Base-by-base conservation (phyloP, 2,797 vertebrate species). In the Cirrhinus mrigala region DNA sequence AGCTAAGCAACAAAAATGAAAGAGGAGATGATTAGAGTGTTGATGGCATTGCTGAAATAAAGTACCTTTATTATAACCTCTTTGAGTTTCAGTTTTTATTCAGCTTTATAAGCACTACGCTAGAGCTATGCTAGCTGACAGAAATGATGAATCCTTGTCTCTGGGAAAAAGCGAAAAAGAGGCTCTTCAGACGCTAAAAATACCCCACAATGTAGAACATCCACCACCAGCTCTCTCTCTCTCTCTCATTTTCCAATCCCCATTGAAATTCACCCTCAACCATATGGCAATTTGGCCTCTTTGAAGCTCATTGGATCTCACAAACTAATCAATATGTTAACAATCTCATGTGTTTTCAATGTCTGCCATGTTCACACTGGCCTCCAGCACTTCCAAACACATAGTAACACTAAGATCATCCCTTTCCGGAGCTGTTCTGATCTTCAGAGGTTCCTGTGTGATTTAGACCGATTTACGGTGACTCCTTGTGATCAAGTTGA, bases 181-280 rank as follows among this genome's bases (percentile, higher is more conserved):
- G 87, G 92, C 90, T 93, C 91, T 88, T 91, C 90, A 92, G 91
- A 89, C 87, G 87, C 94, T 95, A 96, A 94, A 95, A 95, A 95
- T 95, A 95, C 90, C 92, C 88, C 77, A 86, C 73, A 87, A 93
- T 92, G 90, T 92, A 90, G 93, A 94, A 91, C 91, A 82, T 94
- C 91, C 90, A 94, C 85, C 89, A 91, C 89, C 89, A 82, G 70
- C 14, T 82, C 60, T 10, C 16, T 27, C 56, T 10, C 16, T 27
- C 56, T 62, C 27, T 58, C 29, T 71, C 74, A n/a, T 58, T 79
- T 48, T 60, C 64, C 71, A 56, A 27, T 69, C 58, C n/a, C 8
- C 33, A 56, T 44, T 56, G 29, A 79, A 62, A 74, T 66, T 71
- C 62, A 18, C 62, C 52, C 71, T 76, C 50, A 69, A 76, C 82